phyloP scores from a whole-genome alignment of 1,140 invertebrate genomes.

The Drosophila ogumai region DNA sequence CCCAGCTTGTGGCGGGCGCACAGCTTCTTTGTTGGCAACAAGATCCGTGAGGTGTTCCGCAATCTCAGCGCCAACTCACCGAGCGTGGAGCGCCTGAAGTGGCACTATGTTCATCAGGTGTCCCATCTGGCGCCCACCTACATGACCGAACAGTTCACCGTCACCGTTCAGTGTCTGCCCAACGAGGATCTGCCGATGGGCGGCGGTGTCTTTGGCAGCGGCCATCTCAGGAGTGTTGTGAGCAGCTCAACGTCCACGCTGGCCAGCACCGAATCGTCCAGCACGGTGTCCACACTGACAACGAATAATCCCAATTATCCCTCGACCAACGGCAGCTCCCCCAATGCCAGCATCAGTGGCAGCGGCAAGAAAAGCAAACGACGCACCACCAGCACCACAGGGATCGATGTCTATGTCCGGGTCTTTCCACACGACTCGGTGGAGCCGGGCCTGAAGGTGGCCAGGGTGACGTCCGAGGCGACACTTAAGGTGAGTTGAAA shows the following conservation, averaged over 20 bases:
- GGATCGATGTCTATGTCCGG: conserved; percentile 86
- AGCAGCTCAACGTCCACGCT: conserved; percentile 44
- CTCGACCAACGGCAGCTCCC: not conserved
- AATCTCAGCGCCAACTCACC: conserved; percentile 87
- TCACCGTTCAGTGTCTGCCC: conserved; percentile 85
- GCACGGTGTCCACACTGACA: conserved; percentile 37
- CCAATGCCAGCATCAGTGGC: not conserved
- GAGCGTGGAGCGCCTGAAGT: conserved; percentile 89
- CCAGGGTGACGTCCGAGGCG: conserved; percentile 66
- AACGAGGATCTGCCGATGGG: conserved; percentile 50
- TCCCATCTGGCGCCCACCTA: conserved; percentile 92
- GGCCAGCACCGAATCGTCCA: conserved; percentile 44
- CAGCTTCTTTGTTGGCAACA: conserved; percentile 90
- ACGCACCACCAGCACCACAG: conserved; percentile 11
- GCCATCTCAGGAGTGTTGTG: conserved; percentile 6
- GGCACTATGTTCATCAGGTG: conserved; percentile 91
- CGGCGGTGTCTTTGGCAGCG: conserved; percentile 13
- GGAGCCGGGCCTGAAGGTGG: conserved; percentile 88
- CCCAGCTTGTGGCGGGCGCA: conserved; percentile 91
- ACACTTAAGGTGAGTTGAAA: conserved; percentile 57
- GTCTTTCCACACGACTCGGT: conserved; percentile 90
- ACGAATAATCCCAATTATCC: conserved; percentile 8
- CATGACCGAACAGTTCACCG: conserved; percentile 91
- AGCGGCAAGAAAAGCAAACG: conserved; percentile 26
- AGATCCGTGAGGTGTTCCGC: conserved; percentile 89